Evolutionary conservation across 2,113 vertebrate genomes (phyloP).

Genomic region (Kryptolebias marmoratus): DNA sequence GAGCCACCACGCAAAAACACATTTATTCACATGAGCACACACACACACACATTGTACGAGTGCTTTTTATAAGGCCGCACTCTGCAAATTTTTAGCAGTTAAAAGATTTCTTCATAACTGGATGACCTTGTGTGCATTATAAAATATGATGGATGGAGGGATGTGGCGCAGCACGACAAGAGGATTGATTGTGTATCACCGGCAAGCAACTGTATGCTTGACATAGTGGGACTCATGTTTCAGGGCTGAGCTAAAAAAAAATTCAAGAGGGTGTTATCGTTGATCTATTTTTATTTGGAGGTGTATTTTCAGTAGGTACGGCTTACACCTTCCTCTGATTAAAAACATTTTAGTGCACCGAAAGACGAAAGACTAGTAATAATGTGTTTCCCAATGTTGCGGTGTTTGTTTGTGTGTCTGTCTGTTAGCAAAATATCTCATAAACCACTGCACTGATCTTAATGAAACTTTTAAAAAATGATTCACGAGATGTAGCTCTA

Average conservation of each 20-base stretch:
- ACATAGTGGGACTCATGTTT: slow-evolving; percentile 41
- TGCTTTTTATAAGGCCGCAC: slow-evolving; percentile 32
- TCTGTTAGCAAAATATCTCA: too few relatives aligned
- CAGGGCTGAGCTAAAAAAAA: slow-evolving; percentile 30
- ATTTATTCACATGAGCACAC: slow-evolving; percentile 4
- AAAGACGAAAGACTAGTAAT: too few relatives aligned
- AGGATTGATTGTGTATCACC: slow-evolving; percentile 60
- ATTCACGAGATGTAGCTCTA: too few relatives aligned
- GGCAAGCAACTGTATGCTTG: slow-evolving; percentile 41
- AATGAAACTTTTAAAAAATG: too few relatives aligned
- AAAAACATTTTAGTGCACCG: background rate
- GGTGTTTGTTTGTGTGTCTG: too few relatives aligned
- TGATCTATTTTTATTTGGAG: slow-evolving; percentile 25
- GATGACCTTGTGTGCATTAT: slow-evolving; percentile 62
- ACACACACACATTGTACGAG: slow-evolving; percentile 1
- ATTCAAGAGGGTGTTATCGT: slow-evolving; percentile 12
- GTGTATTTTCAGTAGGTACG: slow-evolving; percentile 1
- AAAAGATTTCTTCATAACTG: slow-evolving; percentile 62
- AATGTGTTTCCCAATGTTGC: too few relatives aligned
- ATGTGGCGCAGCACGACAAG: slow-evolving; percentile 53
- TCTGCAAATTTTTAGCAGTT: slow-evolving; percentile 37
- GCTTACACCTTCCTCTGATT: background rate
- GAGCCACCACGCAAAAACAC: slow-evolving; percentile 30
- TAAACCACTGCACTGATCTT: too few relatives aligned
- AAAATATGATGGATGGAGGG: slow-evolving; percentile 62